phyloP scores from a whole-genome alignment of 2,888 invertebrate species.

The Hetaerina titia region DNA sequence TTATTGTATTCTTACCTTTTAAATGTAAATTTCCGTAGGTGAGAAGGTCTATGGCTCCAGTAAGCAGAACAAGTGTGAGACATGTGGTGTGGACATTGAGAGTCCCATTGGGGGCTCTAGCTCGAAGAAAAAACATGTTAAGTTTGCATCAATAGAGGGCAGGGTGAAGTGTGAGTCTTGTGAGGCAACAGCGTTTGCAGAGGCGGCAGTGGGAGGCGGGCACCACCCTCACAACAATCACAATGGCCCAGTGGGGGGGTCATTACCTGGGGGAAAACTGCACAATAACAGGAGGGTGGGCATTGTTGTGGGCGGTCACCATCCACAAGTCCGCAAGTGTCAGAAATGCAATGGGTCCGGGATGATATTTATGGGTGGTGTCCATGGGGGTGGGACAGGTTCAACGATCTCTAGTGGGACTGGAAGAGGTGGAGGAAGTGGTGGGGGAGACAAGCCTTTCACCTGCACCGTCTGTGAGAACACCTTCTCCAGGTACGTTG shows the following conservation, averaged over 20 bases:
- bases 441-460: slow-evolving; percentile 86
- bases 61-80: slow-evolving; percentile 55
- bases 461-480: slow-evolving; percentile 91
- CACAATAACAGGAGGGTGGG: slow-evolving; percentile 39
- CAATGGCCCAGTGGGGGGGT: slow-evolving; percentile 36
- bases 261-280: neutral
- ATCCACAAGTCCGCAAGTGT: slow-evolving; percentile 91
- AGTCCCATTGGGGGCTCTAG: neutral
- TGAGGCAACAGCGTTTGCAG: slow-evolving; percentile 41
- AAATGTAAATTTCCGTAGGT: neutral
- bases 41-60: slow-evolving; percentile 34
- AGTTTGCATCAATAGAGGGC: slow-evolving; percentile 18
- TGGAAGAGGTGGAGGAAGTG: neutral
- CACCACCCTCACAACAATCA: slow-evolving; percentile 17
- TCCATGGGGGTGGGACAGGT: slow-evolving; percentile 68
- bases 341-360: slow-evolving; percentile 94
- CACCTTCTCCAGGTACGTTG: slow-evolving; percentile 68
- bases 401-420: neutral
- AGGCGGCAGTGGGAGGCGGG: slow-evolving; percentile 33
- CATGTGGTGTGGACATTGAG: slow-evolving; percentile 65
- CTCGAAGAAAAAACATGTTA: slow-evolving; percentile 60
- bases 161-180: slow-evolving; percentile 66
- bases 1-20: neutral
- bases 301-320: slow-evolving; percentile 79
- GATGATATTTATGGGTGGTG: slow-evolving; percentile 86